phyloP scores from a whole-genome alignment of 2,888 invertebrate genomes.

The Megastigmus dorsalis region DNA sequence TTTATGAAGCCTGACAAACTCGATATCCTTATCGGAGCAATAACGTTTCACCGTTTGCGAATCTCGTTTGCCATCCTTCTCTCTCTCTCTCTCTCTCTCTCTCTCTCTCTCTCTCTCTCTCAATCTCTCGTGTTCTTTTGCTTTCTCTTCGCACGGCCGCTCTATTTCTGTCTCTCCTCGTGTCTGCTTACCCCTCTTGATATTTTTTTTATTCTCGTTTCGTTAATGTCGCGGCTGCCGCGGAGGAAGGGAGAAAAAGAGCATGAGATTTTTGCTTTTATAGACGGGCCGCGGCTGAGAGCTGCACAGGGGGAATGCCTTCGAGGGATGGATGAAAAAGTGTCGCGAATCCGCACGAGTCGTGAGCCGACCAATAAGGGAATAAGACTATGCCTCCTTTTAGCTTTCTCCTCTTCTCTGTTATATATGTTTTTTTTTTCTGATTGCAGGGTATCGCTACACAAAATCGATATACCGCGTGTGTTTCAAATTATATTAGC shows the following conservation, averaged over 20 bases:
- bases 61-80: neutral
- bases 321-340: slow-evolving; percentile 47
- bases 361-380: too few relatives aligned
- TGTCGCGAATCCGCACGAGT: too few relatives aligned
- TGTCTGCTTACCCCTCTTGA: too few relatives aligned
- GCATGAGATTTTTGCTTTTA: neutral
- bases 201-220: slow-evolving; percentile 37
- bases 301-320: slow-evolving; percentile 25
- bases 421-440: too few relatives aligned
- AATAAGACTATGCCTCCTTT: too few relatives aligned
- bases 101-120: neutral
- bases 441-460: too few relatives aligned
- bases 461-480: too few relatives aligned
- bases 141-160: too few relatives aligned
- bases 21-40: slow-evolving; percentile 47
- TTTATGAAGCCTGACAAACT: slow-evolving; percentile 50
- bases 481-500: too few relatives aligned
- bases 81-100: neutral
- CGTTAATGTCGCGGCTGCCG: slow-evolving; percentile 39
- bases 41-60: slow-evolving; percentile 41
- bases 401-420: too few relatives aligned
- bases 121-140: too few relatives aligned
- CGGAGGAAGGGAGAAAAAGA: slow-evolving; percentile 3
- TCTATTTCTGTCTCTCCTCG: too few relatives aligned
- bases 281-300: slow-evolving; percentile 17